phyloP scores from a whole-genome alignment of 2,888 invertebrate species.

The Crocallis elinguaria region DNA sequence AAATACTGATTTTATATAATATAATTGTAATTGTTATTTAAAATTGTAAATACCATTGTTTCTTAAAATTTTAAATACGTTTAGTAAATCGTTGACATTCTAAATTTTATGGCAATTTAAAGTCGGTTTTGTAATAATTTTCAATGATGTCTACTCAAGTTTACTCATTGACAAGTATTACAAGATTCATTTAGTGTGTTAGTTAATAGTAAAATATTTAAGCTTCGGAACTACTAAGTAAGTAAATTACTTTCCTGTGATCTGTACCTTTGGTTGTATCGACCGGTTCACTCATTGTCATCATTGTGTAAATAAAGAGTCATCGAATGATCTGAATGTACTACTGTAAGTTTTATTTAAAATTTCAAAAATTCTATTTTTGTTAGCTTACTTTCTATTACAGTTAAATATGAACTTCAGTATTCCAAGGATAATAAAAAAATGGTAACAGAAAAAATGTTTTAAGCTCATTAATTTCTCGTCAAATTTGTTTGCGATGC shows the following conservation, averaged over 20 bases:
- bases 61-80: slow-evolving; percentile 49
- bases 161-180: slow-evolving; percentile 14
- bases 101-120: slow-evolving; percentile 67
- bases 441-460: no score
- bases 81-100: slow-evolving; percentile 64
- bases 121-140: slow-evolving; percentile 46
- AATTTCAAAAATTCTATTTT: no score
- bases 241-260: slow-evolving; percentile 71
- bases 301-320: slow-evolving; percentile 82
- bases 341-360: slow-evolving; percentile 64
- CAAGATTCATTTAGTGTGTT: slow-evolving; percentile 27
- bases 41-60: slow-evolving; percentile 57
- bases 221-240: slow-evolving; percentile 63
- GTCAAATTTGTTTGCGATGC: no score
- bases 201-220: slow-evolving; percentile 47
- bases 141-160: slow-evolving; percentile 33
- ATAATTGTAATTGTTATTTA: slow-evolving; percentile 42
- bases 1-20: slow-evolving; percentile 35
- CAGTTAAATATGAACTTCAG: no score
- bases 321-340: slow-evolving; percentile 84
- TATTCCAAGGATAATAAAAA: no score
- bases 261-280: slow-evolving; percentile 72
- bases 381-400: no score
- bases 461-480: no score
- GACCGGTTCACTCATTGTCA: slow-evolving; percentile 63